Conservation (phyloP, 2,113 vertebrate genomes). For the Mus spicilegus region DNA sequence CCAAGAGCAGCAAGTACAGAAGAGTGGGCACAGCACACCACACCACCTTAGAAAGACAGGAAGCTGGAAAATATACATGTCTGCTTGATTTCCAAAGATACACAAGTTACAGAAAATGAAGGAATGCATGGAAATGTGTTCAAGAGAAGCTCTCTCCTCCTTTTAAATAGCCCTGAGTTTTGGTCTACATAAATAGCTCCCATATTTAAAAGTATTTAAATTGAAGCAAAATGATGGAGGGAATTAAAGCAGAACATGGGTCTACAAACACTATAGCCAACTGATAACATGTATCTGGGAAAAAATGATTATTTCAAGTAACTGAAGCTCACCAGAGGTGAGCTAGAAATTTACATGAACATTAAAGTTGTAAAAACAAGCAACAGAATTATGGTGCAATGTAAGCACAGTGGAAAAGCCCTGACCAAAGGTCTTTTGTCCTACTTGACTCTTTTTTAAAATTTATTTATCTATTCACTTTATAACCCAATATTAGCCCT, state of each 20-base stretch:
- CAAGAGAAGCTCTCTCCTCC: background rate
- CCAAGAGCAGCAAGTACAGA: background rate
- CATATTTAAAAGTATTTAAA: background rate
- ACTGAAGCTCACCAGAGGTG: background rate
- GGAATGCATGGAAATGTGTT: background rate
- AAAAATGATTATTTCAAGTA: conserved; percentile 8
- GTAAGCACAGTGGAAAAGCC: background rate
- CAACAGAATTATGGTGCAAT: background rate
- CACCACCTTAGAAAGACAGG: background rate
- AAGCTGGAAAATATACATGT: background rate
- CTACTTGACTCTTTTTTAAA: background rate
- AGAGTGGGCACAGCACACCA: background rate
- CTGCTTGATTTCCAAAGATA: background rate
- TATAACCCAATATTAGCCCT: no score
- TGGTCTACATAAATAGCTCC: background rate
- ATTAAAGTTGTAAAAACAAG: background rate
- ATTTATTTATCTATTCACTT: no score
- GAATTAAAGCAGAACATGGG: background rate
- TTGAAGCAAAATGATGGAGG: background rate
- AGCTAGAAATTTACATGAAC: background rate
- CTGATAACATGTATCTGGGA: background rate
- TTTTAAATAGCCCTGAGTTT: background rate
- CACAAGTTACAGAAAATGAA: background rate
- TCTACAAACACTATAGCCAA: background rate
- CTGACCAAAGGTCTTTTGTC: background rate